Evolutionary conservation across 2,888 invertebrate genomes (phyloP), one percentile per base, ranked within the genome.

Genomic region (Aspidiotus destructor): DNA sequence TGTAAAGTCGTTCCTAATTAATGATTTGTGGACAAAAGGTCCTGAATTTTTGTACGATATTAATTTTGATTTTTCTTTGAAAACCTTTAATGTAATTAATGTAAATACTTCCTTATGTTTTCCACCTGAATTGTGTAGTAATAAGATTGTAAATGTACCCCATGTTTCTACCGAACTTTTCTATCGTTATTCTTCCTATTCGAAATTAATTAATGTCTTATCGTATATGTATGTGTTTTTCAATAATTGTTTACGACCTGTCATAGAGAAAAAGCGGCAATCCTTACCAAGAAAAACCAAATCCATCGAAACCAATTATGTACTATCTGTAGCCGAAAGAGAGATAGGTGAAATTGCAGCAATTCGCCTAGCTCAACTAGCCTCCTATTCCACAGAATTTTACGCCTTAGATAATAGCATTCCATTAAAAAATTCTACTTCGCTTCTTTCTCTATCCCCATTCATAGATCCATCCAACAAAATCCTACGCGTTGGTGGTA

Each of bases 401-500:
- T 1, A 44, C 1, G 48, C 10, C 28, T 28, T 28, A 28, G 1
- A 28, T 28, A 28, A 28, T 28, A 28, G 5, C 8, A 15, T 16
- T n/a, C 15, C 28, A n/a, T n/a, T 65, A 7, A 11, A 15, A 7
- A 5, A 17, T 11, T 7, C 16, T 8, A 65, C 41, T 8, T n/a
- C 16, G 15, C 17, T 65, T 5, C 42, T 8, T 8, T 41, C 55
- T 41, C 15, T 65, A 42, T 10, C 8, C 7, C 65, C 65, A 41
- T 65, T 57, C 17, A 6, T 65, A 7, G 57, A 65, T 52, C 28
- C 28, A 1, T 28, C 28, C 5, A 28, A 5, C 28, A 1, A 28
- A 28, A 28, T 28, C 28, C 28, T 65, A 10, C 8, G 54, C 41
- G 65, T 65, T 6, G 57, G 57, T 55, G 57, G 65, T 13, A 54